A percentile compares a stretch with the other conserved stretches of the same genome.
Conservation (phyloP, 2,888 invertebrate genomes). For the Falcaria lacertinaria region DNA sequence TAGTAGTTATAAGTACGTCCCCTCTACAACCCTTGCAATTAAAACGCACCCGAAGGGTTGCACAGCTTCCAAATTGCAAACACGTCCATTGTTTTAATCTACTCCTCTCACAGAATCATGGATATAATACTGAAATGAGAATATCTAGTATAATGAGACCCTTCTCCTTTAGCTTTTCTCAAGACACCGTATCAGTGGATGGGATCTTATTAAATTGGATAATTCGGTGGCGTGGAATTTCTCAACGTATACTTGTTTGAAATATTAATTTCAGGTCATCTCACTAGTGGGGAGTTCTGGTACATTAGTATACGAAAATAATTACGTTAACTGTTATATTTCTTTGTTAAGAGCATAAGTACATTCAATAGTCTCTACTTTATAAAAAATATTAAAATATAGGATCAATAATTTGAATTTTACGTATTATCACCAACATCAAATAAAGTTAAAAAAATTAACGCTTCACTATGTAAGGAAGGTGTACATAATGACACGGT, state of each 20-base stretch:
- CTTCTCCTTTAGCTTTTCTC: constrained; percentile 12
- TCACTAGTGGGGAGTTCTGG: constrained; percentile 18
- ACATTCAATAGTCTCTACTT: too few relatives aligned
- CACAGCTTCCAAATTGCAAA: constrained; percentile 70
- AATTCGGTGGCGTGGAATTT: constrained; percentile 36
- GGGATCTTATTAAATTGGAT: constrained; percentile 37
- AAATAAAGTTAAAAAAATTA: constrained; percentile 6
- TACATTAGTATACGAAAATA: too few relatives aligned
- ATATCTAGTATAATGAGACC: constrained; percentile 41
- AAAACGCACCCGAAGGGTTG: constrained; percentile 76
- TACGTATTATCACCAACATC: too few relatives aligned
- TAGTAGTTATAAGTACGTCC: constrained; percentile 33
- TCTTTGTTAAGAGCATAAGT: too few relatives aligned
- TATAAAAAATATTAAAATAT: too few relatives aligned
- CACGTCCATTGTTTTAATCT: constrained; percentile 77
- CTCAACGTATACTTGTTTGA: constrained; percentile 57
- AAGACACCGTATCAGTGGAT: constrained; percentile 11
- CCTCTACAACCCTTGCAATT: constrained; percentile 66
- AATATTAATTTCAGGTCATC: constrained; percentile 57
- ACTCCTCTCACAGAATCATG: constrained; percentile 54
- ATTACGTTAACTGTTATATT: too few relatives aligned
- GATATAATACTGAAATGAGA: constrained; percentile 54
- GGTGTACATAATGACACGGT: constrained; percentile 1
- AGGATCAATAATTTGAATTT: too few relatives aligned
- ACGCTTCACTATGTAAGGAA: too few relatives aligned